Conservation (phyloP, 2,797 vertebrate genomes). For the Eulemur rubriventer region DNA sequence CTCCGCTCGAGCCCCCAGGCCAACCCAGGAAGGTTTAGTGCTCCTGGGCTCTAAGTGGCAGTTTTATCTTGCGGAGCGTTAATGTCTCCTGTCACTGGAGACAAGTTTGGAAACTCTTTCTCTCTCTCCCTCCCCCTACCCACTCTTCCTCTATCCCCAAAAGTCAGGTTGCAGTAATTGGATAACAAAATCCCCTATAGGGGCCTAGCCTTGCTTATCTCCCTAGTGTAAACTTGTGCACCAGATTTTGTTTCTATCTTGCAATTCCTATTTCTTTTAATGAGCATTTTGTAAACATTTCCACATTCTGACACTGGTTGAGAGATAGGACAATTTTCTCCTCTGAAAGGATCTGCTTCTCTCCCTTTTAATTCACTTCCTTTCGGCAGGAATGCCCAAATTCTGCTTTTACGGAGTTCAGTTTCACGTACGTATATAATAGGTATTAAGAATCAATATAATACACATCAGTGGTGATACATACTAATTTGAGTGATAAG, state of each 20-base stretch:
- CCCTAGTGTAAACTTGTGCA: constrained; percentile 92
- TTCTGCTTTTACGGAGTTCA: constrained; percentile 64
- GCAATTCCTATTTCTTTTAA: constrained; percentile 94
- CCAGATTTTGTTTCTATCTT: constrained; percentile 94
- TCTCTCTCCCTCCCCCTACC: constrained; percentile 80
- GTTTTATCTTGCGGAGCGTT: constrained; percentile 85
- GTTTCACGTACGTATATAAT: constrained; percentile 2
- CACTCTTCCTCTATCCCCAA: constrained; percentile 83
- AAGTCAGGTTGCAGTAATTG: constrained; percentile 91
- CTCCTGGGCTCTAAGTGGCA: constrained; percentile 79
- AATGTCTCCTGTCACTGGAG: constrained; percentile 87
- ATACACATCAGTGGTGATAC: not conserved
- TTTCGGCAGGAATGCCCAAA: constrained; percentile 61
- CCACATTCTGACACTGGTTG: constrained; percentile 89
- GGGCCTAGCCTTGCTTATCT: constrained; percentile 96
- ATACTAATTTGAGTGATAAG: not conserved
- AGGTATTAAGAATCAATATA: constrained; percentile 25
- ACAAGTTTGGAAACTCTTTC: constrained; percentile 89
- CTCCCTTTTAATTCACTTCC: constrained; percentile 76
- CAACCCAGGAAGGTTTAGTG: constrained; percentile 78
- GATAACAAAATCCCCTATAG: constrained; percentile 88
- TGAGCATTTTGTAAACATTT: constrained; percentile 99
- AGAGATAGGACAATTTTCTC: constrained; percentile 90
- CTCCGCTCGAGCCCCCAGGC: constrained; percentile 64
- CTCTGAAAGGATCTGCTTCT: constrained; percentile 78